These are phyloP conservation scores for Spea bombifrons DNA, from an alignment of 2,113 vertebrate genomes.

Conservation along the genomic window DNA sequence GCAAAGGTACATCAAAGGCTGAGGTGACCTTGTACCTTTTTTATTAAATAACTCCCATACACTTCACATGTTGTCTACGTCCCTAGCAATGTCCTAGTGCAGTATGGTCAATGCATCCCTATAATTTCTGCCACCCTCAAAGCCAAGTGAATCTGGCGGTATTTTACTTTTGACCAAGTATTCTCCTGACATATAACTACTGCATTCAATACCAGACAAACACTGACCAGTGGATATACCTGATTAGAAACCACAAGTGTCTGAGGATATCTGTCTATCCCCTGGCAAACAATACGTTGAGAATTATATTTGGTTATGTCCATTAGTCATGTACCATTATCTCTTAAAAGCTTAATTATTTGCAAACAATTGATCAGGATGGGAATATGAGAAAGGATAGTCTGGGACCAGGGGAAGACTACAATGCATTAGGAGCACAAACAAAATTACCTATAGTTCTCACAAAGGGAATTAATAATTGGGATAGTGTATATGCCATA, in stretches of 20 bases:
- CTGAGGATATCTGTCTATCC: conserved; percentile 64
- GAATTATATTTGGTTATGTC: conserved; percentile 67
- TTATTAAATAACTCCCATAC: no score
- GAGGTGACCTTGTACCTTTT: no score
- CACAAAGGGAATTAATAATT: conserved; percentile 74
- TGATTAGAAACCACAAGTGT: conserved; percentile 56
- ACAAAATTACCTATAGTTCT: conserved; percentile 75
- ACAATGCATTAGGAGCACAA: conserved; percentile 75
- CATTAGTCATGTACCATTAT: conserved; percentile 73
- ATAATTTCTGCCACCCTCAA: not conserved
- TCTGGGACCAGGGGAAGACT: conserved; percentile 66
- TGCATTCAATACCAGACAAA: conserved; percentile 21
- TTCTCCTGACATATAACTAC: not conserved
- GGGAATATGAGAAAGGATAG: conserved; percentile 74
- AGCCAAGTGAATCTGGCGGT: not conserved
- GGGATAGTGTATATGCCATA: conserved; percentile 49
- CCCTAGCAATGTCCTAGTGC: no score
- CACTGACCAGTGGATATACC: conserved; percentile 46
- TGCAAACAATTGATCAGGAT: conserved; percentile 83
- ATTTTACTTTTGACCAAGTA: not conserved
- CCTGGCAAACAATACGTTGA: conserved; percentile 62
- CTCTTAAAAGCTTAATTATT: conserved; percentile 85
- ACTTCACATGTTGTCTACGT: no score
- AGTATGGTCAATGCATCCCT: not conserved
- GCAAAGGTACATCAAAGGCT: no score